Base-by-base conservation (phyloP, 2,113 vertebrate genomes). In the Nesoenas mayeri region DNA sequence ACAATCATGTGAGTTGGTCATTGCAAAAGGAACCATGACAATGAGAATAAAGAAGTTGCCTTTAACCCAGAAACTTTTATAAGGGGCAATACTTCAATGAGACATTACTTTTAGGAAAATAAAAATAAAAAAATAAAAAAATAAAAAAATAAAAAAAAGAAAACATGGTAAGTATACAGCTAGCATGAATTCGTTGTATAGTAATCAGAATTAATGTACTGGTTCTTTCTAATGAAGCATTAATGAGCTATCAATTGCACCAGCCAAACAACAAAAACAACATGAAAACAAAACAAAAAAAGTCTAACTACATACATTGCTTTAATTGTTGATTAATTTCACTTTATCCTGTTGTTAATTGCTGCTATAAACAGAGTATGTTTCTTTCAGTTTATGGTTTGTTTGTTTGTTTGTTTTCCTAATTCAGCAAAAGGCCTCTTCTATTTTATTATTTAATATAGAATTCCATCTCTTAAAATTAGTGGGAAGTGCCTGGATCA, bases 261-360 rank as follows among this genome's bases (percentile, higher is more conserved):
- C 60, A 72, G 5, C 4, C 28, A 77, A 96, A 65, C 25, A 83
- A 44, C 5, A 42, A 79, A 78, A 54, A 11, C 3, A 38, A 11
- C 14, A 47, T 19, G 18, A 47, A 47, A 92, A 47, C 2, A 29
- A n/a, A 54, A 40, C 10, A 48, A 69, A 53, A 69, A 65, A 44
- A 1, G 5, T 2, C 3, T 0, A 0, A 54, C 79, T n/a, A 31
- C 19, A 21, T 26, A 44, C 9, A 90, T 54, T 54, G 5, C 15
- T 36, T 67, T 62, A 91, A 85, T 48, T 88, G 22, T n/a, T 58
- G 42, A 73, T 60, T 62, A 54, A 67, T 80, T 95, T 73, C 11
- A 40, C 3, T 77, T 94, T 90, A 18, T 83, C 29, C 25, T 57
- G 60, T 28, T 24, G 14, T 73, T 44, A 86, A 44, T 22, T 80